Evolutionary conservation across 2,888 invertebrate genomes (phyloP).

Genomic region (Diachrysia chrysitis): DNA sequence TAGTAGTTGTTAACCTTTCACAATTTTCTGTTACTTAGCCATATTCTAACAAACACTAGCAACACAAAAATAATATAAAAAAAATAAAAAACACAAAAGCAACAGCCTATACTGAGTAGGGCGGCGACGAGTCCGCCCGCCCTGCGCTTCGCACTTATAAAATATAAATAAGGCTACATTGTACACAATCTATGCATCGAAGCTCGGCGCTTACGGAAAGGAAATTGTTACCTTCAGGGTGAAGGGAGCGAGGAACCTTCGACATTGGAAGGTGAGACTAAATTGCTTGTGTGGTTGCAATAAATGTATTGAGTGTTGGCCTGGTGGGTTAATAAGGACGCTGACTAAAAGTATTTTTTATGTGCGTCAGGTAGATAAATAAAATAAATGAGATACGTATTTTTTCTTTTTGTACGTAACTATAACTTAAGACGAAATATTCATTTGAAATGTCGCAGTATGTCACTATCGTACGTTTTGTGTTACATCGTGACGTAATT

Average conservation of each 20-base stretch:
- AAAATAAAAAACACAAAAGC: constrained; percentile 13
- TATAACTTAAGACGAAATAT: too few relatives aligned
- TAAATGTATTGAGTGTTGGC: background rate
- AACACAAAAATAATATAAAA: background rate
- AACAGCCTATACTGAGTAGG: constrained; percentile 54
- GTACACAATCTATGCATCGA: constrained; percentile 63
- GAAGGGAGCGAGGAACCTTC: background rate
- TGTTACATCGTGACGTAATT: too few relatives aligned
- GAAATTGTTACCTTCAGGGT: constrained; percentile 59
- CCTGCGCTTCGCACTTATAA: constrained; percentile 72
- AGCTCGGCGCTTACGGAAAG: constrained; percentile 56
- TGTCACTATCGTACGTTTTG: too few relatives aligned
- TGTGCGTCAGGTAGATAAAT: too few relatives aligned
- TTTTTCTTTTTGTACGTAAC: too few relatives aligned
- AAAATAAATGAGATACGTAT: too few relatives aligned
- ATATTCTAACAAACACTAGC: too few relatives aligned
- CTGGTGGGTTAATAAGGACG: too few relatives aligned
- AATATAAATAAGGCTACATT: constrained; percentile 74
- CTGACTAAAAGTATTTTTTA: too few relatives aligned
- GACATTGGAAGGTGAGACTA: background rate
- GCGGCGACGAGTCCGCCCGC: constrained; percentile 69
- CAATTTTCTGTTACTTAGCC: too few relatives aligned
- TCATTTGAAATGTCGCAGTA: too few relatives aligned
- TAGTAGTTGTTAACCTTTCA: too few relatives aligned
- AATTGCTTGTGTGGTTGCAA: background rate